These are phyloP conservation scores for Triplophysa rosa DNA, from an alignment of 2,113 vertebrate species.

Conservation along the genomic window DNA sequence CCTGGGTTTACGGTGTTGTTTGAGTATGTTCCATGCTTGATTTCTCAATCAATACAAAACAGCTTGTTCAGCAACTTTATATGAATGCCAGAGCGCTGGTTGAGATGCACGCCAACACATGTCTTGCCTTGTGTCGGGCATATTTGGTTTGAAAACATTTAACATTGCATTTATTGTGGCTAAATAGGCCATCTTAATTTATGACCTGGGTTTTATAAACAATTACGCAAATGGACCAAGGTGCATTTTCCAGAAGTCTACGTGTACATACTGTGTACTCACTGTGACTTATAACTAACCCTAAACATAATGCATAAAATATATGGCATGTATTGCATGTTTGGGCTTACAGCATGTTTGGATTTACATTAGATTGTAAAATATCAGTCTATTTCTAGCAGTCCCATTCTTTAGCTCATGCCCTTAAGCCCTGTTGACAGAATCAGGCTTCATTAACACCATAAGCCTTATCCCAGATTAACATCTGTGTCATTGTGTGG, in stretches of 20 bases:
- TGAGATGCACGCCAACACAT: conserved; percentile 44
- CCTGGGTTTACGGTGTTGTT: conserved; percentile 65
- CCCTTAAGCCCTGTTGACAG: conserved; percentile 5
- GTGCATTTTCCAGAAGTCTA: not conserved
- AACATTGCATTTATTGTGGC: conserved; percentile 6
- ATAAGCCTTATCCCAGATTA: conserved; percentile 38
- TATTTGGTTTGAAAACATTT: conserved; percentile 13
- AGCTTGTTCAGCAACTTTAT: conserved; percentile 47
- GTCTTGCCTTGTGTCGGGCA: conserved; percentile 16
- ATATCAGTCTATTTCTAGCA: conserved; percentile 1
- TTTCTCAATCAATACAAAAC: conserved; percentile 37
- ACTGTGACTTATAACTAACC: too few relatives aligned
- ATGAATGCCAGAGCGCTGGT: conserved; percentile 61
- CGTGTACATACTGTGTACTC: too few relatives aligned
- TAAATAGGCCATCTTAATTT: conserved; percentile 1
- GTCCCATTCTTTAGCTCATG: conserved; percentile 19
- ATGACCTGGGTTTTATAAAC: conserved; percentile 29
- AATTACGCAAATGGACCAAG: not conserved
- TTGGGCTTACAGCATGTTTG: not conserved
- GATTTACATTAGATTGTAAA: not conserved
- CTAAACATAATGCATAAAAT: too few relatives aligned
- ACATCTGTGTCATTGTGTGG: conserved; percentile 15
- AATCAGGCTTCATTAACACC: conserved; percentile 15
- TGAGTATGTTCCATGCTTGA: conserved; percentile 63
- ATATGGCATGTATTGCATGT: too few relatives aligned